phyloP scores from a whole-genome alignment of 2,888 invertebrate genomes.

The Parascotia fuliginaria region DNA sequence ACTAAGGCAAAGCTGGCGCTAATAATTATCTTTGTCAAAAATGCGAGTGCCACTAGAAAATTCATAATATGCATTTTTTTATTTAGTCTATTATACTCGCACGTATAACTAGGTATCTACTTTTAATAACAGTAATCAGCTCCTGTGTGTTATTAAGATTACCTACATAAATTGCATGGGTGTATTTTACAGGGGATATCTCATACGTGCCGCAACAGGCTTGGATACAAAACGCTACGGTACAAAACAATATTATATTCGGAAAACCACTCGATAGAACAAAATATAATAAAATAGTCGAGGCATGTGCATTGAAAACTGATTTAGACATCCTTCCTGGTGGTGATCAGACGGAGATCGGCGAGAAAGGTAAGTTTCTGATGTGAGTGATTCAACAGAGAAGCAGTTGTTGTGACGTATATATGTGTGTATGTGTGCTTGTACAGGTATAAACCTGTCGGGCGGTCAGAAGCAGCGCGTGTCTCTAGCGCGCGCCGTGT shows the following conservation, averaged over 20 bases:
- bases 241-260: slow-evolving; percentile 97
- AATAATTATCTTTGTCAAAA: too few species aligned
- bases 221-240: slow-evolving; percentile 98
- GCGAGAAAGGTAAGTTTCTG: slow-evolving; percentile 96
- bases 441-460: slow-evolving; percentile 90
- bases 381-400: too few species aligned
- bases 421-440: background rate
- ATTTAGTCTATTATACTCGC: too few species aligned
- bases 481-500: slow-evolving; percentile 95
- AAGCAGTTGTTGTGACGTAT: too few species aligned
- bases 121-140: too few species aligned
- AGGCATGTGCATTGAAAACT: slow-evolving; percentile 95
- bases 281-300: slow-evolving; percentile 92
- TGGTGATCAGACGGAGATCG: slow-evolving; percentile 98
- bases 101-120: too few species aligned
- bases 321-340: slow-evolving; percentile 97
- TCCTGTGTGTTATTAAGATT: too few species aligned
- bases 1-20: too few species aligned
- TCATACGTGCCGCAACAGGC: slow-evolving; percentile 98
- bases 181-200: slow-evolving; percentile 62
- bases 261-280: slow-evolving; percentile 89
- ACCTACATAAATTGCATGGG: background rate
- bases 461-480: slow-evolving; percentile 97
- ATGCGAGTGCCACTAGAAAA: too few species aligned
- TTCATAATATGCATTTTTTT: too few species aligned